Evolutionary conservation across 2,113 vertebrate genomes (phyloP).

Genomic region (Parus major): DNA sequence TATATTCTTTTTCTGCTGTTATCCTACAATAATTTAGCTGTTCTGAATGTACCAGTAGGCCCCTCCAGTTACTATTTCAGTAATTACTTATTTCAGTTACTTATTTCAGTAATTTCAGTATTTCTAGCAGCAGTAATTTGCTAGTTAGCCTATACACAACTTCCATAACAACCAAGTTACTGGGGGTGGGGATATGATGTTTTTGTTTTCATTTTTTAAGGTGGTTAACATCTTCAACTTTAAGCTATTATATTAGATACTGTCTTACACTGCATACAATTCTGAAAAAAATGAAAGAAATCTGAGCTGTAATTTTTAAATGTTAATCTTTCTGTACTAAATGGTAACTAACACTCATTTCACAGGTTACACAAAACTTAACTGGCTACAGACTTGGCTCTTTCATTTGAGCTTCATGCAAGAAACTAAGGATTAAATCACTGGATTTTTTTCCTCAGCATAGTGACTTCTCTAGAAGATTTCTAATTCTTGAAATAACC

Average conservation of each 20-base stretch:
- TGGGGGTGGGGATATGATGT: fast-evolving
- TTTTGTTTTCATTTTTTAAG: background rate
- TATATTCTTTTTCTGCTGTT: background rate
- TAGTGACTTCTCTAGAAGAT: conserved; percentile 50
- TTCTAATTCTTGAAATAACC: conserved; percentile 65
- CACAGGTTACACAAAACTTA: conserved; percentile 35
- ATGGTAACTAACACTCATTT: background rate
- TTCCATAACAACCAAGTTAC: conserved; percentile 23
- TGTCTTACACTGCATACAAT: background rate
- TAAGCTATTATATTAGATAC: background rate
- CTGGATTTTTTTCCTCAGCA: background rate
- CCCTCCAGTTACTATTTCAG: background rate
- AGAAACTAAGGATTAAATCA: conserved; percentile 42
- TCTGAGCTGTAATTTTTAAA: background rate
- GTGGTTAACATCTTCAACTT: conserved; percentile 5
- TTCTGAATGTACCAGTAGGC: background rate
- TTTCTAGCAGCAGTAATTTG: background rate
- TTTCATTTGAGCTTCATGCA: conserved; percentile 21
- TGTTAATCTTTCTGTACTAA: conserved; percentile 12
- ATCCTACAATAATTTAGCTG: background rate
- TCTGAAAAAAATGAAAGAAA: background rate
- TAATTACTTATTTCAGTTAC: no score
- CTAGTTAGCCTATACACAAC: conserved; percentile 1
- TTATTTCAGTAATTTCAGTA: no score
- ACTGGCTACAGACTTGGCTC: background rate